Conservation (phyloP, 2,888 invertebrate genomes). For the Lepidocyrtinus sp. region DNA sequence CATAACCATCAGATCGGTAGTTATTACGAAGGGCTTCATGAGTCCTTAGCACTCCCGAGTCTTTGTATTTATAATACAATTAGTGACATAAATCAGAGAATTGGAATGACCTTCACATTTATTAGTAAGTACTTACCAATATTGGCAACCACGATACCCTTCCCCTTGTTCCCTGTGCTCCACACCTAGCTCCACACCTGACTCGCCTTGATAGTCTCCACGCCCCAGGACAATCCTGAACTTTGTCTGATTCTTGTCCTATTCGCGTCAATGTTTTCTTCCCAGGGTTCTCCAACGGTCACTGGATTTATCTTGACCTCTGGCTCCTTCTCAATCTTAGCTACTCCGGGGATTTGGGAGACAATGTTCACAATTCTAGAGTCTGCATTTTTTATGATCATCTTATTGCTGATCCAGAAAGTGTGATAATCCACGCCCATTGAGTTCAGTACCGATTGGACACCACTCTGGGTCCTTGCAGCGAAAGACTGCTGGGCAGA, state of each 20-base stretch:
- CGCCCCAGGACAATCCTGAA: constrained; percentile 13
- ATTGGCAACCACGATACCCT: constrained; percentile 26
- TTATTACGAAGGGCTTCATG: constrained; percentile 14
- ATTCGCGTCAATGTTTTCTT: neutral
- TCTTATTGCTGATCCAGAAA: constrained; percentile 41
- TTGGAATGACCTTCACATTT: too few species aligned
- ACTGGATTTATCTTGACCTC: neutral
- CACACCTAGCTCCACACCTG: constrained; percentile 31
- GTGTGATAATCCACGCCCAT: constrained; percentile 19
- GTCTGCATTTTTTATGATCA: constrained; percentile 6
- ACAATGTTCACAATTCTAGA: constrained; percentile 12
- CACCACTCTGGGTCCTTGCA: neutral
- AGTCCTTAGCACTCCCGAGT: constrained; percentile 22
- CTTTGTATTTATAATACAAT: constrained; percentile 11
- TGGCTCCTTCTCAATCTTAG: constrained; percentile 31
- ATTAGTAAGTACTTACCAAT: constrained; percentile 39
- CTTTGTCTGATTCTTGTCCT: neutral
- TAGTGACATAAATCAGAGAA: too few species aligned
- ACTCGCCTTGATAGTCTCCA: constrained; percentile 10
- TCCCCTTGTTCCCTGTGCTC: neutral
- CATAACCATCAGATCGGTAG: neutral
- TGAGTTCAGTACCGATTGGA: constrained; percentile 10
- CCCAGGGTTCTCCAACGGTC: neutral
- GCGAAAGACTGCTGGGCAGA: constrained; percentile 31
- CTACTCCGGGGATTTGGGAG: constrained; percentile 25